phyloP scores from a whole-genome alignment of 2,113 vertebrate species.

The Sphyrna mokarran region DNA sequence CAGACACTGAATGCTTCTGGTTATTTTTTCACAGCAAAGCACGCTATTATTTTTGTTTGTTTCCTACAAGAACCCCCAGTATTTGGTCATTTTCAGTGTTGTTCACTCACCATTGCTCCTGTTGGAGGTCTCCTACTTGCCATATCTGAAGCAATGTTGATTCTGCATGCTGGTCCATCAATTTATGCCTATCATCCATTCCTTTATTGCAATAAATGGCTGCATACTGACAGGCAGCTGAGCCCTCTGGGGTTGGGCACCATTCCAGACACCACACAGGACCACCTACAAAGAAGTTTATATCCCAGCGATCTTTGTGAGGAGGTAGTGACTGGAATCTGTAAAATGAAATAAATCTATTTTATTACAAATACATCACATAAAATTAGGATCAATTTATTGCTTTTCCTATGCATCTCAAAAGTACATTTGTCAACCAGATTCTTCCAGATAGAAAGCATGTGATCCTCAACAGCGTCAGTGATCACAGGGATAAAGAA shows the following conservation, averaged over 20 bases:
- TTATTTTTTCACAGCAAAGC: neutral
- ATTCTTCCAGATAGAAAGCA: neutral
- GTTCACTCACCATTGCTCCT: slow-evolving; percentile 62
- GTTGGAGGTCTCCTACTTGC: slow-evolving; percentile 69
- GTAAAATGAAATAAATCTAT: slow-evolving; percentile 22
- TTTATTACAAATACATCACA: neutral
- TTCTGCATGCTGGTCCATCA: slow-evolving; percentile 53
- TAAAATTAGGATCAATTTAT: neutral
- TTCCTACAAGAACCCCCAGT: neutral
- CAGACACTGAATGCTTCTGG: neutral
- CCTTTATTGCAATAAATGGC: slow-evolving; percentile 73
- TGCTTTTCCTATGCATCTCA: accelerated
- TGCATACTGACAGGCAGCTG: slow-evolving; percentile 62
- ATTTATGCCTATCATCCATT: slow-evolving; percentile 74
- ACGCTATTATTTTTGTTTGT: neutral
- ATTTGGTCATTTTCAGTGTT: neutral
- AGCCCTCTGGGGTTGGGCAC: slow-evolving; percentile 78
- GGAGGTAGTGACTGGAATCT: slow-evolving; percentile 71
- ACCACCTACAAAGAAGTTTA: slow-evolving; percentile 75
- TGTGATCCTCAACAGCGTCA: too few relatives aligned
- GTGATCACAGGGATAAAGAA: neutral
- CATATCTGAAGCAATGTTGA: slow-evolving; percentile 81
- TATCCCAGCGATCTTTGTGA: slow-evolving; percentile 71
- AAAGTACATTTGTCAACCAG: neutral
- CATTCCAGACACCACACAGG: slow-evolving; percentile 90